phyloP scores from a whole-genome alignment of 53 echinoderm and acorn worm genomes.

The Hippasteria phrygiana region DNA sequence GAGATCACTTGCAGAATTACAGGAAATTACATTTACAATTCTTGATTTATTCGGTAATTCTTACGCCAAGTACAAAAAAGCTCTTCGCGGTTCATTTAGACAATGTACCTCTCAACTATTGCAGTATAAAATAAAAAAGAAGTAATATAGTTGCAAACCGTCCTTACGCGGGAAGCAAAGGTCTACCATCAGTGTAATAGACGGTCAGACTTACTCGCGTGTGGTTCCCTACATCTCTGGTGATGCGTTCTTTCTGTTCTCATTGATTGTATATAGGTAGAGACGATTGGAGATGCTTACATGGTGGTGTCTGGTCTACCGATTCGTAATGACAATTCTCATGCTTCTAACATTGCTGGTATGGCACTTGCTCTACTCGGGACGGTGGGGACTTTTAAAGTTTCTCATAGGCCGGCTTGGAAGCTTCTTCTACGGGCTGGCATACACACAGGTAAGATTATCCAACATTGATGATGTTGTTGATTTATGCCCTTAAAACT shows the following conservation, averaged over 20 bases:
- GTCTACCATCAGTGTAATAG: no score
- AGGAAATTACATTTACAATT: no score
- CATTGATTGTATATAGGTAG: constrained; percentile 68
- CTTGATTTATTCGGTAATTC: no score
- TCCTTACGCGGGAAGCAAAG: no score
- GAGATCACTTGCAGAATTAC: no score
- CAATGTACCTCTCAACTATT: background rate
- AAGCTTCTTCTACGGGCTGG: constrained; percentile 80
- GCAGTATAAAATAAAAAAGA: no score
- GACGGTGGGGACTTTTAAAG: constrained; percentile 66
- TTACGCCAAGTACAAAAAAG: no score
- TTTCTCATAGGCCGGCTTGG: constrained; percentile 66
- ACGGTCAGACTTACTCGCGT: background rate
- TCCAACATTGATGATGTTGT: no score
- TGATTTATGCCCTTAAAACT: no score
- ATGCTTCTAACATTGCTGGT: constrained; percentile 80
- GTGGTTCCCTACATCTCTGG: background rate
- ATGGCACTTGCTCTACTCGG: constrained; percentile 81
- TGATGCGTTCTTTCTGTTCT: background rate
- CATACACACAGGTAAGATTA: constrained; percentile 75
- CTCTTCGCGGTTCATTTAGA: no score
- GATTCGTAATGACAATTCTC: constrained; percentile 77
- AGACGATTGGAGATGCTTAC: constrained; percentile 93
- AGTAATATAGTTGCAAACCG: no score
- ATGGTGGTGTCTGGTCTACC: constrained; percentile 93